Conservation (phyloP, 2,113 vertebrate genomes). For the Brachypodius melanocephalos region DNA sequence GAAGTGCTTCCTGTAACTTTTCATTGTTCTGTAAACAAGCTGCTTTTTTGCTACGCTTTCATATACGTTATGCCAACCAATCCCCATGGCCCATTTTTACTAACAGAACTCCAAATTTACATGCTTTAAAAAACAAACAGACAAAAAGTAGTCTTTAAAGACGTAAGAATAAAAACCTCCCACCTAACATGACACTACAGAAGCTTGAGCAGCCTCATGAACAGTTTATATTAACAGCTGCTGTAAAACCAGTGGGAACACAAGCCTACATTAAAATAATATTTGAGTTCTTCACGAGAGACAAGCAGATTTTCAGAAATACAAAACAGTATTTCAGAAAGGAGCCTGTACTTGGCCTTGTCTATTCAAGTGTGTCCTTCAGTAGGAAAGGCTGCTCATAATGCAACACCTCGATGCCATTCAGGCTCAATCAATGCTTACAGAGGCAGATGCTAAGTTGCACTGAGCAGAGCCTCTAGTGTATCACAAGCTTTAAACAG, state of each 20-base stretch:
- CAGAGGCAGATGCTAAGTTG: neutral
- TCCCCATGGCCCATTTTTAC: neutral
- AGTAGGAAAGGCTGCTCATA: neutral
- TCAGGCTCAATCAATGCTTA: neutral
- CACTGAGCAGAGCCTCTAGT: neutral
- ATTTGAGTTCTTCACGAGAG: neutral
- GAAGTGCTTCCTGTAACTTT: neutral
- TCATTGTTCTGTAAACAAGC: neutral
- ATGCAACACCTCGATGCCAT: neutral
- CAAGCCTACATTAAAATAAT: neutral
- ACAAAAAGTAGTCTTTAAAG: neutral
- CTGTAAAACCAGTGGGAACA: constrained; percentile 12
- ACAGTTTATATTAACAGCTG: constrained; percentile 11
- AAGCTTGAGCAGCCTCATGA: neutral
- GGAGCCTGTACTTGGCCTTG: neutral
- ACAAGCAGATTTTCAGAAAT: neutral
- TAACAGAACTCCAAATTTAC: constrained; percentile 17
- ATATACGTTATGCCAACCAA: neutral
- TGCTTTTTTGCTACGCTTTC: neutral
- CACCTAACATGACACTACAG: neutral
- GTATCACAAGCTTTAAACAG: neutral
- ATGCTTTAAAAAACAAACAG: neutral
- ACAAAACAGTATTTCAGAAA: neutral
- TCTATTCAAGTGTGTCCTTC: neutral
- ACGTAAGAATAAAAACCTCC: neutral